Conservation (phyloP, 2,113 vertebrate species). For the Cebus imitator region DNA sequence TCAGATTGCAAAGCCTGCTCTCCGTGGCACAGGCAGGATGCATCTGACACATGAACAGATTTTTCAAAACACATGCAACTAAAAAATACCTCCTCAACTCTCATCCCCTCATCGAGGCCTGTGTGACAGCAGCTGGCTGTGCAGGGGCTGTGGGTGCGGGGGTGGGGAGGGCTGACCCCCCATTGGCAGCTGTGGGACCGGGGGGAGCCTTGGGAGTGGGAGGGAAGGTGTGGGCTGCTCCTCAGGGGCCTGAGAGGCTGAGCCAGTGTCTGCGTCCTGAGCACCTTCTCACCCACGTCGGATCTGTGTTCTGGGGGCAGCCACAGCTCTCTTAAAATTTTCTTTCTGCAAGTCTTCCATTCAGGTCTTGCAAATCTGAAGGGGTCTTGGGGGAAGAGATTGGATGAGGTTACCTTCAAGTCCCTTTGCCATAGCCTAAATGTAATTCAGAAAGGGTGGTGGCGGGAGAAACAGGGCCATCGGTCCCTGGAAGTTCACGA, state of each 20-base stretch:
- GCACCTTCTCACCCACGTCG: neutral
- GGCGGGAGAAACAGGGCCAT: neutral
- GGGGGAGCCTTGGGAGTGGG: neutral
- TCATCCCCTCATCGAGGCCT: neutral
- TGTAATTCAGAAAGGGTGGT: neutral
- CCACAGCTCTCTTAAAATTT: neutral
- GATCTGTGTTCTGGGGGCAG: neutral
- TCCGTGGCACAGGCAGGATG: conserved; percentile 77
- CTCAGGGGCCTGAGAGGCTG: neutral
- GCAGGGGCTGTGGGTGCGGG: rapidly evolving
- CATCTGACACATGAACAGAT: conserved; percentile 52
- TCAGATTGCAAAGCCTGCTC: conserved; percentile 82
- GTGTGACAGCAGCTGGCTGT: neutral
- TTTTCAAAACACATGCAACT: neutral
- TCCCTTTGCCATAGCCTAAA: neutral
- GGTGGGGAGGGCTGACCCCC: neutral
- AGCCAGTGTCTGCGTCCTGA: neutral
- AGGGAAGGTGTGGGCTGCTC: neutral
- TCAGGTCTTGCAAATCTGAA: neutral
- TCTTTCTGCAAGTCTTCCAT: neutral
- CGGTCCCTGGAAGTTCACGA: neutral
- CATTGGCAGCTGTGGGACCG: neutral
- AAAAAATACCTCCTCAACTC: neutral
- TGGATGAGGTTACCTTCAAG: neutral
- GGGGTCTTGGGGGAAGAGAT: neutral